A percentile compares a stretch with the other conserved stretches of the same genome.
Conservation (phyloP, 2,888 invertebrate species). For the Lasioglossum morio region DNA sequence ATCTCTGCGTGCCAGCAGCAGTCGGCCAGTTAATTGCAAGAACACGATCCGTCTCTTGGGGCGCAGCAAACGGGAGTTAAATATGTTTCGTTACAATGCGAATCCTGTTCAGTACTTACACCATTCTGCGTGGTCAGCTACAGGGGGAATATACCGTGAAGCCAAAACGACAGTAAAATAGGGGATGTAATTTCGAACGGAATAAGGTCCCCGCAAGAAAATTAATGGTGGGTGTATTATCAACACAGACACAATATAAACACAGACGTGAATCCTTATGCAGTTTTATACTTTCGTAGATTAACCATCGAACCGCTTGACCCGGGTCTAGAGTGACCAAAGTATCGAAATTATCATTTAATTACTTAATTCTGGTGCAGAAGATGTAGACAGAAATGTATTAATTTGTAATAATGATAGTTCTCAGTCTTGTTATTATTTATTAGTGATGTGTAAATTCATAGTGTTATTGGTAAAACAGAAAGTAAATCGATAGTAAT, state of each 20-base stretch:
- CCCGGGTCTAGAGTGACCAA: background rate
- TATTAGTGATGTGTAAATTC: background rate
- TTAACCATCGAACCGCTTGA: background rate
- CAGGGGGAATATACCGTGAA: background rate
- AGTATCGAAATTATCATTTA: background rate
- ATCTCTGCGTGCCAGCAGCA: slow-evolving; percentile 37
- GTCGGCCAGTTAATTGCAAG: slow-evolving; percentile 58
- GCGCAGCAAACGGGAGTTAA: slow-evolving; percentile 41
- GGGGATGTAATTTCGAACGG: slow-evolving; percentile 2
- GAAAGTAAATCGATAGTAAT: background rate
- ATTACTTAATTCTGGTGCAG: background rate
- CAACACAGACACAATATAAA: no score
- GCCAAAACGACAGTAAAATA: background rate
- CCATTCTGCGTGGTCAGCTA: slow-evolving; percentile 11
- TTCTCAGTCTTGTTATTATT: background rate
- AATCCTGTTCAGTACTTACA: slow-evolving; percentile 26
- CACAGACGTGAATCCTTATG: background rate
- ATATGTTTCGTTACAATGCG: slow-evolving; percentile 49
- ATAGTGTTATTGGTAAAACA: background rate
- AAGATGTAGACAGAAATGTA: background rate
- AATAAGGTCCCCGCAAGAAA: background rate
- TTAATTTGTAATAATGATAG: background rate
- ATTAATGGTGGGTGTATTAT: background rate
- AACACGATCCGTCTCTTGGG: slow-evolving; percentile 47
- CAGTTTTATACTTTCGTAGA: background rate